Evolutionary conservation across 2,113 vertebrate genomes (phyloP).

Genomic region (Bos javanicus): DNA sequence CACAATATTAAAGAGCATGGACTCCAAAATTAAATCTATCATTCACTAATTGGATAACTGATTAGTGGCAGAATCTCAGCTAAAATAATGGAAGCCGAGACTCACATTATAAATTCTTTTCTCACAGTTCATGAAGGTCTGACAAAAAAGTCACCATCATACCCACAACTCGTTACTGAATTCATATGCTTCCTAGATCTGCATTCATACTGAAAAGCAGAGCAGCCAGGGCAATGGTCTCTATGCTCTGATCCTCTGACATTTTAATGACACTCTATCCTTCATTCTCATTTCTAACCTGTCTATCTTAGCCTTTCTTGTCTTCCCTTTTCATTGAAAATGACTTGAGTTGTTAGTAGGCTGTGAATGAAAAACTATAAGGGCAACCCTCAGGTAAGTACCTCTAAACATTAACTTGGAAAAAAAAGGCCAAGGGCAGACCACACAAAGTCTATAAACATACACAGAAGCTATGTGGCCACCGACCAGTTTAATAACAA

Average conservation of each 20-base stretch:
- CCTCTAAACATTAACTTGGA: conserved; percentile 22
- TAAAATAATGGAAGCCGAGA: not conserved
- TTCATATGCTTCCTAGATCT: not conserved
- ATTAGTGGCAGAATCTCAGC: not conserved
- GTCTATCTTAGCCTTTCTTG: not conserved
- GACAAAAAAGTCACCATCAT: not conserved
- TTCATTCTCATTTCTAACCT: conserved; percentile 7
- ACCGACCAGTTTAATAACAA: not conserved
- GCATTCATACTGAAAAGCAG: not conserved
- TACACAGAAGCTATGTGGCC: not conserved
- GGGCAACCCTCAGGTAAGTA: not conserved
- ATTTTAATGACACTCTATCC: not conserved
- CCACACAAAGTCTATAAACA: not conserved
- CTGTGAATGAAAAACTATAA: conserved; percentile 6
- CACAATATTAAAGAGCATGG: not conserved
- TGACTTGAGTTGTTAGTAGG: not conserved
- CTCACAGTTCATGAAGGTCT: not conserved
- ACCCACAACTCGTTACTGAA: not conserved
- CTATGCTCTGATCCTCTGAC: not conserved
- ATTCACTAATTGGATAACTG: not conserved
- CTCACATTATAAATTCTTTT: not conserved
- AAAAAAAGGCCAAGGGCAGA: not conserved
- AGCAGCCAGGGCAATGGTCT: not conserved
- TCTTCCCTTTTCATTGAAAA: not conserved
- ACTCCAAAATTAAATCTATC: not conserved